Conservation (phyloP, 2,888 invertebrate species). For the Nomada ferruginata region DNA sequence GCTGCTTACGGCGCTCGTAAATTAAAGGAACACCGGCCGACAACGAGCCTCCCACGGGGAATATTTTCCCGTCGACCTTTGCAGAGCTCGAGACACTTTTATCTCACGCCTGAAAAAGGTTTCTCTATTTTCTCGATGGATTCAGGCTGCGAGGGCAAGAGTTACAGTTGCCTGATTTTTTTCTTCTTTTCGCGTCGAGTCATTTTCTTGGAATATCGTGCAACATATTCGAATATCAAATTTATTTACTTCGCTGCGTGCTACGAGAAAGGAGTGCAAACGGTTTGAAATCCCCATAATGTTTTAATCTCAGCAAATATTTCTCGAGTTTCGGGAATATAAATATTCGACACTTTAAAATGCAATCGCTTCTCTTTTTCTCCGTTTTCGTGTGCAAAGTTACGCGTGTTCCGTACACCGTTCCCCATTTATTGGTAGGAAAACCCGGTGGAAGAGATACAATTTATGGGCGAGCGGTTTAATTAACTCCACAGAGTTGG, state of each 20-base stretch:
- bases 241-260: too few species aligned
- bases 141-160: background rate
- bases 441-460: background rate
- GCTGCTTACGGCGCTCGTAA: constrained; percentile 22
- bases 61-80: constrained; percentile 28
- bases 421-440: constrained; percentile 16
- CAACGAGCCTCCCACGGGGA: constrained; percentile 12
- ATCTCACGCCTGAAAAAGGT: background rate
- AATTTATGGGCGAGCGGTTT: constrained; percentile 37
- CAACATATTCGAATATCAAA: too few species aligned
- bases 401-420: background rate
- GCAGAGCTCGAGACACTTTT: background rate
- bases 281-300: too few species aligned
- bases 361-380: background rate
- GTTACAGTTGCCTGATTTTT: background rate
- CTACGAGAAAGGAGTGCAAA: too few species aligned
- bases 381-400: background rate
- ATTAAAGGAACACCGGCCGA: constrained; percentile 26
- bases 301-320: too few species aligned
- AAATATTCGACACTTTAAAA: background rate
- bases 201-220: background rate
- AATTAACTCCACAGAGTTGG: constrained; percentile 30
- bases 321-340: too few species aligned
- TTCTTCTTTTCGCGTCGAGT: background rate
- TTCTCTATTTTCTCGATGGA: background rate